Conservation (phyloP, 2,113 vertebrate genomes). For the Aptenodytes forsteri region DNA sequence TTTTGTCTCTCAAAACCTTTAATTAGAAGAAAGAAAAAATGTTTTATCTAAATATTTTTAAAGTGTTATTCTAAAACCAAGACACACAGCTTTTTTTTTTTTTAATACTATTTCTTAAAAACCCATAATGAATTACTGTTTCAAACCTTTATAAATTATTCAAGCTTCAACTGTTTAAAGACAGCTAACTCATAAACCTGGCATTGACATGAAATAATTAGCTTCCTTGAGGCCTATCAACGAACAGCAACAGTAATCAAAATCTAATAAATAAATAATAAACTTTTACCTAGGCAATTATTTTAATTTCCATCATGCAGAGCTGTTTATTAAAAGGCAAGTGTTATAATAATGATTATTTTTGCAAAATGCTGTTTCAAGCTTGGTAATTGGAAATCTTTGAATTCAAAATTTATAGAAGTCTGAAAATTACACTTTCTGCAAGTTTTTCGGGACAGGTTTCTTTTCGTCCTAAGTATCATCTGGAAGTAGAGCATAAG, state of each 20-base stretch:
- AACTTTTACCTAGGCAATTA: neutral
- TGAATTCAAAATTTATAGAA: neutral
- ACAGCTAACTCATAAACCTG: conserved; percentile 62
- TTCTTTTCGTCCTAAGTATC: neutral
- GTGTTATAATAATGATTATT: neutral
- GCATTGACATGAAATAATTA: conserved; percentile 67
- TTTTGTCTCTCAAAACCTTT: neutral
- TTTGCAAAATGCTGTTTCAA: neutral
- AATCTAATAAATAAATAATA: conserved; percentile 69
- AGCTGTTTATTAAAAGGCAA: neutral
- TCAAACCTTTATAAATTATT: conserved; percentile 38
- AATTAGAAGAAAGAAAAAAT: neutral
- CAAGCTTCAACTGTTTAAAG: conserved; percentile 54
- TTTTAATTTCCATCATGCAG: neutral
- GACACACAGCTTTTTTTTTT: neutral
- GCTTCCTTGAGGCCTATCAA: conserved; percentile 63
- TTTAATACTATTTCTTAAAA: neutral
- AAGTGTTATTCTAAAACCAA: neutral
- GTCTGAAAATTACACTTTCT: neutral
- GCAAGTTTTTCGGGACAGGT: neutral
- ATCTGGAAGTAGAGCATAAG: neutral
- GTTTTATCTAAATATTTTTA: neutral
- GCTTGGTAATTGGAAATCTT: neutral
- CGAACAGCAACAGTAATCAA: conserved; percentile 71
- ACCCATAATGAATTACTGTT: neutral